Evolutionary conservation across 2,797 vertebrate genomes (phyloP).

Genomic region (Falco rusticolus): DNA sequence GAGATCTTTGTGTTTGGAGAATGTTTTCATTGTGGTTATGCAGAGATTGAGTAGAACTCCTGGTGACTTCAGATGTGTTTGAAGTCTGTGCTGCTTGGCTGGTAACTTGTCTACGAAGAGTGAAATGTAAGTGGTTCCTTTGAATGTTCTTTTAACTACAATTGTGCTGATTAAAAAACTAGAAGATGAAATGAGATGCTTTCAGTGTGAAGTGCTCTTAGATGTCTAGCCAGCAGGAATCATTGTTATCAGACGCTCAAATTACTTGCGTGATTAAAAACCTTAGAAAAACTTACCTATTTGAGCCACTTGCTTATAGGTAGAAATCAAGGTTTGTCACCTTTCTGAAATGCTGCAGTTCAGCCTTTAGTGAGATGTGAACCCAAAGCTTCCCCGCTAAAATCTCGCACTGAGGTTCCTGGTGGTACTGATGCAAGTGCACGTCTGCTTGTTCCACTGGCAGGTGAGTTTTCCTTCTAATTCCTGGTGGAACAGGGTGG

Average conservation of each 20-base stretch:
- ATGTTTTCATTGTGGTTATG: neutral
- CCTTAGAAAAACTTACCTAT: neutral
- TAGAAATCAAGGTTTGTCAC: neutral
- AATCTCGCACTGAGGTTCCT: neutral
- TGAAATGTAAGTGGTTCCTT: neutral
- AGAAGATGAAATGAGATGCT: neutral
- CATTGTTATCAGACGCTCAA: neutral
- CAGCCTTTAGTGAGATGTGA: neutral
- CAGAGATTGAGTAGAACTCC: neutral
- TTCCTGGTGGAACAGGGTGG: fast-evolving
- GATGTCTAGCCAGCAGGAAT: neutral
- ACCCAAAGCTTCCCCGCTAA: neutral
- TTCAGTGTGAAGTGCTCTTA: neutral
- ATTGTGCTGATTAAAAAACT: neutral
- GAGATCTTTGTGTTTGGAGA: neutral
- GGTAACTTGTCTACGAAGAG: neutral
- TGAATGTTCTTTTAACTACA: neutral
- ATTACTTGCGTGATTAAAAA: conserved; percentile 27
- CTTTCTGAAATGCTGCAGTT: neutral
- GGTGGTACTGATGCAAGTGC: neutral
- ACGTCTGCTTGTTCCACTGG: neutral
- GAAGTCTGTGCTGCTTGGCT: neutral
- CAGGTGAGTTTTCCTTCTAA: neutral
- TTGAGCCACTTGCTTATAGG: neutral
- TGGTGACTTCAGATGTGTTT: neutral